Percentiles rank a stretch among this genome's conserved stretches.
Conservation (phyloP, 2,113 vertebrate genomes). For the Eurypyga helias region DNA sequence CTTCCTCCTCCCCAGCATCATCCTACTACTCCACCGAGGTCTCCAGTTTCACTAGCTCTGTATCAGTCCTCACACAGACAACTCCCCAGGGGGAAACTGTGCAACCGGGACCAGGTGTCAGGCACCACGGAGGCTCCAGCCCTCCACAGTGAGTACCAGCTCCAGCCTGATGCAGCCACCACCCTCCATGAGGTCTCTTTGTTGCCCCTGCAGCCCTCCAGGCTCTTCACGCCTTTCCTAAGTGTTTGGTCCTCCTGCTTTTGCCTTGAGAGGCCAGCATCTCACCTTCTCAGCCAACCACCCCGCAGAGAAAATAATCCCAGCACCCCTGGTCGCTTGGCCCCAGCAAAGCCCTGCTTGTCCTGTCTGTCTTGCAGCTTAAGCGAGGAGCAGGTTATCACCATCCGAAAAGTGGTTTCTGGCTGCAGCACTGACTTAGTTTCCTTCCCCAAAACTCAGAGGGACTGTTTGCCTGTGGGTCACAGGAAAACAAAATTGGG, state of each 20-base stretch:
- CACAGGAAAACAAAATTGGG: too few relatives aligned
- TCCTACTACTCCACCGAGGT: rapidly evolving
- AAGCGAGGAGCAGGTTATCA: rapidly evolving
- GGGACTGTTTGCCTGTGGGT: background rate
- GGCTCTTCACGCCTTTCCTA: background rate
- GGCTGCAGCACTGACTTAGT: rapidly evolving
- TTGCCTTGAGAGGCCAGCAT: background rate
- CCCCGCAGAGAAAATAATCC: background rate
- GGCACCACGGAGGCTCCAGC: rapidly evolving
- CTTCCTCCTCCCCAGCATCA: rapidly evolving
- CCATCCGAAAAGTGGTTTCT: background rate
- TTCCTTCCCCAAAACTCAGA: constrained; percentile 30
- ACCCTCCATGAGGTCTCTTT: background rate
- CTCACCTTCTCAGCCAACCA: too few relatives aligned
- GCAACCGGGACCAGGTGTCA: rapidly evolving
- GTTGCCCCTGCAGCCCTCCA: rapidly evolving
- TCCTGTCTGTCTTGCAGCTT: background rate
- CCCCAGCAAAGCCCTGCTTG: background rate
- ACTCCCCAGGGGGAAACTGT: rapidly evolving
- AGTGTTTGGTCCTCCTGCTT: background rate
- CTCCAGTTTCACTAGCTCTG: rapidly evolving
- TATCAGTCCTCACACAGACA: background rate
- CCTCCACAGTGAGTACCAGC: background rate
- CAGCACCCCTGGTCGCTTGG: background rate
- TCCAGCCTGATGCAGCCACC: background rate